These are phyloP conservation scores for Isaurus tuberculatus DNA, from an alignment of 92 coral and sea anemone species.

Conservation along the genomic window DNA sequence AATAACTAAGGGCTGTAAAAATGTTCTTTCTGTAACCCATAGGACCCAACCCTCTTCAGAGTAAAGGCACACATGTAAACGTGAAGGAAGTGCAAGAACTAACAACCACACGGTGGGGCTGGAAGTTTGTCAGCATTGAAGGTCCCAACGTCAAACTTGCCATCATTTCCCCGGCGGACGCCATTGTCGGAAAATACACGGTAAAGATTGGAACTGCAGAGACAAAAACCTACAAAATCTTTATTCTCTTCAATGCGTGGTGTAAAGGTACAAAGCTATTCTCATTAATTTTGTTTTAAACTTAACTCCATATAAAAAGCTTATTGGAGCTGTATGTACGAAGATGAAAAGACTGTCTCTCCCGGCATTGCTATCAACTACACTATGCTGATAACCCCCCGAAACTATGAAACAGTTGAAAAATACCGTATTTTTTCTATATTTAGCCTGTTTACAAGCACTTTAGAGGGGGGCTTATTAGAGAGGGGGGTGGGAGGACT, in stretches of 20 bases:
- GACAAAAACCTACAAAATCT: background rate
- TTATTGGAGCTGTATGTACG: too few relatives aligned
- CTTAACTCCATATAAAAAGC: too few relatives aligned
- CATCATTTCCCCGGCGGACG: background rate
- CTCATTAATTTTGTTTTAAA: too few relatives aligned
- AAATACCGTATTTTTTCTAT: too few relatives aligned
- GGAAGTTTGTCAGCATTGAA: background rate
- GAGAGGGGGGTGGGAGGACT: too few relatives aligned
- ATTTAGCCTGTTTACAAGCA: too few relatives aligned
- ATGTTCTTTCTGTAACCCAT: background rate
- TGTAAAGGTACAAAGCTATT: slow-evolving; percentile 22
- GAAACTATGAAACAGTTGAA: too few relatives aligned
- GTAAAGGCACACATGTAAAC: background rate
- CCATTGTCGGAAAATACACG: slow-evolving; percentile 1
- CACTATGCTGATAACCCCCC: too few relatives aligned
- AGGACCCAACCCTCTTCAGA: background rate
- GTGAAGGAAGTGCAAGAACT: slow-evolving; percentile 3
- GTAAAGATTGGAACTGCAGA: background rate
- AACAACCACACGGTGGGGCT: background rate
- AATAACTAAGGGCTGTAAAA: background rate
- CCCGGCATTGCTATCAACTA: too few relatives aligned
- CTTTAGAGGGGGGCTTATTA: too few relatives aligned
- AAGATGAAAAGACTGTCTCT: too few relatives aligned
- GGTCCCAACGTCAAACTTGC: background rate
- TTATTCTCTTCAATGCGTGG: slow-evolving; percentile 4